Conservation (phyloP, 2,113 vertebrate genomes). For the Bettongia penicillata region DNA sequence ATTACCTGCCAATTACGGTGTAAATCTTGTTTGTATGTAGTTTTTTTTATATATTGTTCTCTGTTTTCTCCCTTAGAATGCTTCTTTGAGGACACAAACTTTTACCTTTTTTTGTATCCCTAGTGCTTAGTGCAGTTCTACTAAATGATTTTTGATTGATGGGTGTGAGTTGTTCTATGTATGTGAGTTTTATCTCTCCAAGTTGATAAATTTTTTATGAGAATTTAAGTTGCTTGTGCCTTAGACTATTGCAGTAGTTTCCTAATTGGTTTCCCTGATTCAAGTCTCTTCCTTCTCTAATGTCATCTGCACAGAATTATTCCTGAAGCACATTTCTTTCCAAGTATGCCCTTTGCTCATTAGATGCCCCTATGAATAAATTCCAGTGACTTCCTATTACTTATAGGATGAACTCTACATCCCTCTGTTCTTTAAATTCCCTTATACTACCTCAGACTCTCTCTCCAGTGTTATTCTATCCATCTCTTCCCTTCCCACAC, state of each 20-base stretch:
- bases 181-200: background rate
- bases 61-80: no score
- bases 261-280: background rate
- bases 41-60: no score
- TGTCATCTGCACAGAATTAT: background rate
- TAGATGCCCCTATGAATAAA: background rate
- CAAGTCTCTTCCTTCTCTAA: background rate
- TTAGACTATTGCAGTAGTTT: background rate
- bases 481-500: background rate
- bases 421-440: background rate
- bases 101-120: background rate
- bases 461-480: background rate
- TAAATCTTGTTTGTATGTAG: no score
- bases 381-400: background rate
- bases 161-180: background rate
- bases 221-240: background rate
- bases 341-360: background rate
- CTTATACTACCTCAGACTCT: background rate
- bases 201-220: background rate
- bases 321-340: background rate
- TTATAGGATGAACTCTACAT: background rate
- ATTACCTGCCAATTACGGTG: no score
- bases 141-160: background rate
- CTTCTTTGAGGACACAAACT: no score
- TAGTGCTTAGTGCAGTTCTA: background rate